phyloP scores from a whole-genome alignment of 2,797 vertebrate species.

The Apodemus agrarius region DNA sequence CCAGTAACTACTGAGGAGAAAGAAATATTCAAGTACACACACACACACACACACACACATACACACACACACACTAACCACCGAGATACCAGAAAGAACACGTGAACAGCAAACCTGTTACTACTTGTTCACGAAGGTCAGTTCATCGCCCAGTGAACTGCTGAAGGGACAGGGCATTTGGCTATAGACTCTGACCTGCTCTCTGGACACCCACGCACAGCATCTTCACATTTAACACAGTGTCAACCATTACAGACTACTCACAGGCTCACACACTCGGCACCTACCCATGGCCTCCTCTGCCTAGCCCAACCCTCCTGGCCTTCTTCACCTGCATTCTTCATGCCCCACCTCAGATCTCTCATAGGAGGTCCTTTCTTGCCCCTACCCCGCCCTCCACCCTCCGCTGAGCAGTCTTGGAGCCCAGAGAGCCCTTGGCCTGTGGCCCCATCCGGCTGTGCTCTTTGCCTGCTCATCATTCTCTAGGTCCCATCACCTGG shows the following conservation, averaged over 20 bases:
- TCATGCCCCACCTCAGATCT: not conserved
- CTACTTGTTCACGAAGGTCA: not conserved
- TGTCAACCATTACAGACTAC: not conserved
- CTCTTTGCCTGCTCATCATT: not conserved
- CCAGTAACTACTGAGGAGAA: not conserved
- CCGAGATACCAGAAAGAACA: not conserved
- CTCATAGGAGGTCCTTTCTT: not conserved
- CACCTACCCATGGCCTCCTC: not conserved
- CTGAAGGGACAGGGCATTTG: not conserved
- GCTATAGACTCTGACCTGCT: not conserved
- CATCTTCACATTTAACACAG: not conserved
- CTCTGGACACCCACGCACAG: not conserved
- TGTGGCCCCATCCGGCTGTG: not conserved
- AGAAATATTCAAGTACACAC: not conserved
- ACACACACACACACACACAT: no score
- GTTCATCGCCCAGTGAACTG: not conserved
- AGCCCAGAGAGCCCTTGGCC: not conserved
- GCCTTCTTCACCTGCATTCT: not conserved
- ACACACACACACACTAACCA: not conserved
- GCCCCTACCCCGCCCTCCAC: fast-evolving
- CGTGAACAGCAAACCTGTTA: not conserved
- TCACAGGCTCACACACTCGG: not conserved
- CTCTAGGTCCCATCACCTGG: not conserved
- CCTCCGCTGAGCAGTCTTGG: not conserved
- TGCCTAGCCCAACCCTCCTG: not conserved